Evolutionary conservation across 2,113 vertebrate genomes (phyloP).

Genomic region (Oreamnos americanus): DNA sequence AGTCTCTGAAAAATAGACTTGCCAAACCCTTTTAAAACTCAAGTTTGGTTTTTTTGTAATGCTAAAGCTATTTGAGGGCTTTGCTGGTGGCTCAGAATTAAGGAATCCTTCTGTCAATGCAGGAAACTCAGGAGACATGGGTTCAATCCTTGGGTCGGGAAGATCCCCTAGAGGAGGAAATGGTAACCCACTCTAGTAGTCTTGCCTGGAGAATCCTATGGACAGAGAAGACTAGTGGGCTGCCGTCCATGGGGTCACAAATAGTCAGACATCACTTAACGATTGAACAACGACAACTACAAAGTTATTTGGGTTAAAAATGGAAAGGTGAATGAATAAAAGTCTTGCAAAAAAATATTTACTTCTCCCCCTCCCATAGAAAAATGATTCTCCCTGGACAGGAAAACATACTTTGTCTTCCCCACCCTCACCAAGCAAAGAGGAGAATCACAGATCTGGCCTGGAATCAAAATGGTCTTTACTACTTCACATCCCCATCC

Average conservation of each 20-base stretch:
- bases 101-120: background rate
- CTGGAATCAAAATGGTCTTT: background rate
- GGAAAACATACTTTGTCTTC: background rate
- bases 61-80: background rate
- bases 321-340: background rate
- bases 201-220: background rate
- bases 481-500: background rate
- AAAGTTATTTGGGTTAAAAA: background rate
- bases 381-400: background rate
- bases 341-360: background rate
- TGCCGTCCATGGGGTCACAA: background rate
- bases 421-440: background rate
- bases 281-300: background rate
- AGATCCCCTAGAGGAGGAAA: background rate
- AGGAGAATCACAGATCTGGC: background rate
- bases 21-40: background rate
- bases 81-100: background rate
- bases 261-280: background rate
- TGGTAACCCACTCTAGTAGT: background rate
- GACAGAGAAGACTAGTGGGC: background rate
- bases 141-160: rapidly evolving
- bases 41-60: background rate
- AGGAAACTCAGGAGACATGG: background rate
- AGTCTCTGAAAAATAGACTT: background rate
- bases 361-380: background rate